Evolutionary conservation across 2,888 invertebrate genomes (phyloP), one percentile per base, ranked within the genome.

Genomic region (Tetragnatha montana): DNA sequence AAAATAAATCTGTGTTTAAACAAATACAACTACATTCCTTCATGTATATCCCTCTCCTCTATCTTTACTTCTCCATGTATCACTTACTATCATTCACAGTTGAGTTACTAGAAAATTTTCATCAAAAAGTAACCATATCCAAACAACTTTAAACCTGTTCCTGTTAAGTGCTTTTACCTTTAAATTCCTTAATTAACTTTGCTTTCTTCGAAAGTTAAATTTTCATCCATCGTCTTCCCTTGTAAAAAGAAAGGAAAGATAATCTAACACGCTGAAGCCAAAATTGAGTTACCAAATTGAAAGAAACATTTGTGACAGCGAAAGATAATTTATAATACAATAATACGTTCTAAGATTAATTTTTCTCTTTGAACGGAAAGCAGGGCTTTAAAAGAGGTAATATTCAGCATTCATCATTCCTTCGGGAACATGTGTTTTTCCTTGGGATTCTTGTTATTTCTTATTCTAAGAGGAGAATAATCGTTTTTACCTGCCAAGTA

Each of bases 301-400:
- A 50, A 76, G n/a, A 17, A 76, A 76, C 76, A 76, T 6, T 35
- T 49, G n/a, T 50, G 76, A 76, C 76, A 50, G n/a, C n/a, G 35
- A 8, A 19, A 76, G 50, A 74, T 74, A 22, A 35, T 21, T 74
- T 74, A 74, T 74, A 76, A 49, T 47, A 47, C 14, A 49, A 10
- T 49, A 76, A 76, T 76, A 76, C 76, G 4, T 76, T n/a, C 50
- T n/a, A 8, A 49, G 50, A 76, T 76, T 76, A 49, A 76, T 76
- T 50, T 76, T 60, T 60, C 60, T 60, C 4, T 17, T 0, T 8
- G 60, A 60, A 60, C 60, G 4, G 60, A 60, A 76, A 19, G n/a
- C 47, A 76, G n/a, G 6, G 50, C 71, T 74, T 74, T 22, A 10
- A 60, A 35, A 35, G 2, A 35, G 74, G 49, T 76, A 76, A 12